Evolutionary conservation across 2,113 vertebrate genomes (phyloP).

Genomic region (Nannospalax galili): DNA sequence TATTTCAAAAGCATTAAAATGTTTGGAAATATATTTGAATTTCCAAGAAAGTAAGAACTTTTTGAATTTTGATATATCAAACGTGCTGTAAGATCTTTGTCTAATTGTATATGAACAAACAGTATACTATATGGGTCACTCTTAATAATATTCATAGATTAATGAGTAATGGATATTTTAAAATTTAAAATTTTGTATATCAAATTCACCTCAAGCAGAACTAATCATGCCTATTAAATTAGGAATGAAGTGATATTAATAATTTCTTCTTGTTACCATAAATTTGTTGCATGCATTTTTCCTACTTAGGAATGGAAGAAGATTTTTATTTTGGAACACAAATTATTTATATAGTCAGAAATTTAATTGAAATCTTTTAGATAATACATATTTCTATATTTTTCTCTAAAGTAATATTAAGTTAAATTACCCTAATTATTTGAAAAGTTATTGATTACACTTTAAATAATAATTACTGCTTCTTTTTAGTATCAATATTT

Average conservation of each 20-base stretch:
- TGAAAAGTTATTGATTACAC: not conserved
- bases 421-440: not conserved
- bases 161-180: slow-evolving; percentile 37
- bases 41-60: slow-evolving; percentile 20
- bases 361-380: not conserved
- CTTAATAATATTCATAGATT: slow-evolving; percentile 37
- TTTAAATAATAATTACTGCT: not conserved
- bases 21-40: slow-evolving; percentile 18
- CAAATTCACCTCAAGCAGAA: slow-evolving; percentile 18
- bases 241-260: not conserved
- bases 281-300: slow-evolving; percentile 12
- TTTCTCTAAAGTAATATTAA: not conserved
- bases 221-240: not conserved
- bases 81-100: slow-evolving; percentile 35
- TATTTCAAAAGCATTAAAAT: slow-evolving; percentile 38
- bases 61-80: slow-evolving; percentile 33
- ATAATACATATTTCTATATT: not conserved
- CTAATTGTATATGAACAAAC: slow-evolving; percentile 49
- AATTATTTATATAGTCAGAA: slow-evolving; percentile 42
- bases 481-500: not conserved
- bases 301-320: not conserved
- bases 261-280: slow-evolving; percentile 19
- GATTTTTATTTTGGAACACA: slow-evolving; percentile 44
- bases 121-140: slow-evolving; percentile 18
- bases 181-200: slow-evolving; percentile 19